Evolutionary conservation across 2,888 invertebrate genomes (phyloP), one percentile per base, ranked within the genome.

Genomic region (Aspidapion aeneum): DNA sequence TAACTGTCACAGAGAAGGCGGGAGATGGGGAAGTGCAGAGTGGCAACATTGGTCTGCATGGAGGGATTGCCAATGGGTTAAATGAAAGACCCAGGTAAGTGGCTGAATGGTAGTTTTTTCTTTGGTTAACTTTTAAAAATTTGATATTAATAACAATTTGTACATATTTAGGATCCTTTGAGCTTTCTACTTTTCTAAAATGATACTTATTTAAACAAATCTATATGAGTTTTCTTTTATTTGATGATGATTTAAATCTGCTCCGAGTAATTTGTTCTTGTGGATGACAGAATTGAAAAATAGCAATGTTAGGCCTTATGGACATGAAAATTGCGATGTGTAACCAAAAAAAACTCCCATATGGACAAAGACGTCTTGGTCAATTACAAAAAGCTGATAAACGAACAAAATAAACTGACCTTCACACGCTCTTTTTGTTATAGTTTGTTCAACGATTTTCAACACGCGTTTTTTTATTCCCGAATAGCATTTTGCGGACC

Each of bases 11-110:
- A 65, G 81, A 80, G 61, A 80, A 78, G 65, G 77, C 78, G 2
- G 74, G 73, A 16, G 75, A 79, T 60, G 71, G 74, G 54, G 80
- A 80, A 20, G 79, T 81, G 59, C 79, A 80, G 69, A 80, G 80
- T 71, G 80, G 80, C 1, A 81, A 81, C 64, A 74, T 80, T 17
- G 71, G 78, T 54, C 66, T 76, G 17, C 73, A 77, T 16, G 70
- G 72, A 55, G 74, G 73, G 60, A 72, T 77, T 19, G 70, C 75
- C 12, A 79, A 79, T 72, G 79, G 79, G 54, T 66, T 77, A 2
- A 72, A 58, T 54, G 73, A 74, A 64, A 71, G 77, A 66, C 78
- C 80, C 9, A 75, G 79, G 80, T 80, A 71, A 79, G 79, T 73
- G 51, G 19, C 55, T 59, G 18, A 51, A n/a, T n/a, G n/a, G n/a